Evolutionary conservation across 1,140 invertebrate species (phyloP).

Genomic region (Hydropsyche tenuis): DNA sequence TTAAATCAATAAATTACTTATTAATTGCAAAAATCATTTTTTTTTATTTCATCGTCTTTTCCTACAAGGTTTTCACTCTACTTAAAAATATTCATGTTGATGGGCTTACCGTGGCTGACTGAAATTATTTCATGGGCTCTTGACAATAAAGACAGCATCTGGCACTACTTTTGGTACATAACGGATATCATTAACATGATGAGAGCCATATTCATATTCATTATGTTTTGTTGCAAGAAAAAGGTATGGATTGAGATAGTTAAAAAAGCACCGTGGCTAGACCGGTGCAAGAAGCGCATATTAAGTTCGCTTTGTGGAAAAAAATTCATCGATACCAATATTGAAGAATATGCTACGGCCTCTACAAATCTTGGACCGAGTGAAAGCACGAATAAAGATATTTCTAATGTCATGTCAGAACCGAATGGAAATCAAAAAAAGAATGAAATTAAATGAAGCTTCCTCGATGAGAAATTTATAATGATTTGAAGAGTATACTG

Average conservation of each 20-base stretch:
- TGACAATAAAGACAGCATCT: background rate
- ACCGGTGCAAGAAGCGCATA: background rate
- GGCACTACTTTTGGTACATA: conserved; percentile 43
- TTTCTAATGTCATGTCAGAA: too few relatives aligned
- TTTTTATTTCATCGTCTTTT: conserved; percentile 26
- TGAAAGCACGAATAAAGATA: too few relatives aligned
- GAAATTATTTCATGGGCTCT: conserved; percentile 47
- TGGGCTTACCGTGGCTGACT: conserved; percentile 47
- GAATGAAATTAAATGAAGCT: too few relatives aligned
- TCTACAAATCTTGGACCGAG: too few relatives aligned
- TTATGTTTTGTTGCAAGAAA: conserved; percentile 48
- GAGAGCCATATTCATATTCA: conserved; percentile 47
- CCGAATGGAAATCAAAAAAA: too few relatives aligned
- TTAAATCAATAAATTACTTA: too few relatives aligned
- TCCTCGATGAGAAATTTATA: too few relatives aligned
- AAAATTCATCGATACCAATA: background rate
- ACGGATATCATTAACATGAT: conserved; percentile 46
- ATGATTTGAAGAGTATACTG: too few relatives aligned
- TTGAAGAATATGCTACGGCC: too few relatives aligned
- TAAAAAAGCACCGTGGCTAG: conserved; percentile 1
- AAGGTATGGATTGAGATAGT: conserved; percentile 39
- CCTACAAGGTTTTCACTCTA: conserved; percentile 38
- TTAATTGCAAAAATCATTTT: too few relatives aligned
- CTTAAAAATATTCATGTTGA: conserved; percentile 45
- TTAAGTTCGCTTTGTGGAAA: background rate